Evolutionary conservation across 2,888 invertebrate species (phyloP).

Genomic region (Microctonus aethiopoides): DNA sequence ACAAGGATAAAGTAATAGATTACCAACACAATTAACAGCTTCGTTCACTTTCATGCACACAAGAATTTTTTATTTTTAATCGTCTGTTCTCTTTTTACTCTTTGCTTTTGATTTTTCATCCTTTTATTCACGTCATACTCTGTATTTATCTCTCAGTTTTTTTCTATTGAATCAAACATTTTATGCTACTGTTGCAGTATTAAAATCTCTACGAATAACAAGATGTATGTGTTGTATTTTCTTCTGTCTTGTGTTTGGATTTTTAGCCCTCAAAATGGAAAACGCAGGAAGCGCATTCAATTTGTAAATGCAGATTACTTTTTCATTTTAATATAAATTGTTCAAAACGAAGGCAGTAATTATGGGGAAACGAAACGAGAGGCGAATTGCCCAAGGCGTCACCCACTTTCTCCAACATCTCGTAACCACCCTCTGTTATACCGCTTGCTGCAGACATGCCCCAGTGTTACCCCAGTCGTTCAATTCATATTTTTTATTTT

Average conservation of each 20-base stretch:
- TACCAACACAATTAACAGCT: background rate
- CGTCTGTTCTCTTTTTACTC: constrained; percentile 50
- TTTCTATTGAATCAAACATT: no score
- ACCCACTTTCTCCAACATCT: background rate
- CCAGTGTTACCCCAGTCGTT: background rate
- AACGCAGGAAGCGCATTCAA: constrained; percentile 54
- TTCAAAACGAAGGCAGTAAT: constrained; percentile 62
- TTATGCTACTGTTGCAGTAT: no score
- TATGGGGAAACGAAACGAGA: constrained; percentile 46
- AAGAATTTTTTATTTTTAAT: no score
- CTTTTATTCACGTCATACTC: constrained; percentile 16
- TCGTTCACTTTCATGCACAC: background rate
- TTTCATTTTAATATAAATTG: constrained; percentile 65
- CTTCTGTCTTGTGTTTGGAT: constrained; percentile 60
- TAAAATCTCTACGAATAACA: no score
- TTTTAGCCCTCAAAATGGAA: constrained; percentile 31
- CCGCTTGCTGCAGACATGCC: no score
- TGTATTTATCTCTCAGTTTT: background rate
- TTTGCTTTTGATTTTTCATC: constrained; percentile 52
- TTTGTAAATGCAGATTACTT: constrained; percentile 64
- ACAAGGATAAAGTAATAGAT: background rate
- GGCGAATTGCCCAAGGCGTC: constrained; percentile 9
- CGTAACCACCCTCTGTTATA: no score
- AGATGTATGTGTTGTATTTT: no score
- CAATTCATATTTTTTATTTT: background rate